Evolutionary conservation across 2,113 vertebrate species (phyloP), one percentile per base, ranked within the genome.

Genomic region (Thamnaconus septentrionalis): DNA sequence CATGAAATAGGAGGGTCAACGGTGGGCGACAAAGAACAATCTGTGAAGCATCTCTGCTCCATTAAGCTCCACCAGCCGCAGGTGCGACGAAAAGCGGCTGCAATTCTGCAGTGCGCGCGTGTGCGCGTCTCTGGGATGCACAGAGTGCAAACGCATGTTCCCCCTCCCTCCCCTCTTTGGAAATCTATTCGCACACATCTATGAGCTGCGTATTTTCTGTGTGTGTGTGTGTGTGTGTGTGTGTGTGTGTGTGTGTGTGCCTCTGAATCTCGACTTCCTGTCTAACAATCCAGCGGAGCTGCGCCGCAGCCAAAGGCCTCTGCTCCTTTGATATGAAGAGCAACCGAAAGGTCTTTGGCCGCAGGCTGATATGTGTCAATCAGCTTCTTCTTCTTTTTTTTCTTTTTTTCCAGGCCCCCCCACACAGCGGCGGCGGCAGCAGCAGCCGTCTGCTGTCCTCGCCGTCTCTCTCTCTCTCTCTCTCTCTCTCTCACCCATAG

Each of bases 351-450:
- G 92, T 92, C 91, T 91, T 89, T 92, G 83, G 84, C 87, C 91
- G 73, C 85, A 92, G 87, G 88, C 84, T 91, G 93, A 91, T 91
- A 76, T 61, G 65, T 89, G 90, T 92, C 93, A 89, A 51, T 93
- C 85, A 73, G 82, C 81, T 78, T 75, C 86, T 90, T 87, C 48
- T 5, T n/a, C 48, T n/a, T n/a, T 0, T 8, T n/a, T n/a, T n/a
- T 11, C 47, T 3, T 10, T 89, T 70, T 64, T 50, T 48, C 48
- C 48, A 2, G 2, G 48, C 59, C 78, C 84, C 82, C 91, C 92
- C 91, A 56, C 62, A 63, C 64, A 56, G 61, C 59, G 42, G 63
- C 57, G 18, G 18, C 18, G 18, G 18, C 18, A 31, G 18, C 18
- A 31, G 18, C 18, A 31, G 18, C 18, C 18, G 18, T 31, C 18